These are phyloP conservation scores for Drosophila bifasciata DNA, from an alignment of 1,140 invertebrate species.

Conservation along the genomic window DNA sequence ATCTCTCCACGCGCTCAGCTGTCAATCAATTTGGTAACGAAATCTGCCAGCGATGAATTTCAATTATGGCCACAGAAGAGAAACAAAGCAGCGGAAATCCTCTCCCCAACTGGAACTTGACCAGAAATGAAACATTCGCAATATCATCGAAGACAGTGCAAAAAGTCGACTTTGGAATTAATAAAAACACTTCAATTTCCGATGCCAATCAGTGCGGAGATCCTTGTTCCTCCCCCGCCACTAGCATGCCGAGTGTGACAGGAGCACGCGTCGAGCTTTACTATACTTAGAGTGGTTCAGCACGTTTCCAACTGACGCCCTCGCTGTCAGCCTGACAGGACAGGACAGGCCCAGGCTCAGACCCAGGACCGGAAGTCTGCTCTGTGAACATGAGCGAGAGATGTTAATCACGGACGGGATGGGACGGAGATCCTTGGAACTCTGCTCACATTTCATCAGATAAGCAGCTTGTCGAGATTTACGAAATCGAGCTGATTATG, in stretches of 20 bases:
- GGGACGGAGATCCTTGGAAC: constrained; percentile 55
- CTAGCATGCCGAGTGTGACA: constrained; percentile 42
- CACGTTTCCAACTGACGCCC: constrained; percentile 47
- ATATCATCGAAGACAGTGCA: constrained; percentile 26
- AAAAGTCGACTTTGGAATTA: constrained; percentile 67
- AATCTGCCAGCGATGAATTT: constrained; percentile 72
- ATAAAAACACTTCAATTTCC: constrained; percentile 82
- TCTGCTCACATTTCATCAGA: constrained; percentile 79
- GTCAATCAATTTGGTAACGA: constrained; percentile 67
- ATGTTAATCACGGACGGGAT: constrained; percentile 70
- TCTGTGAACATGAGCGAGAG: constrained; percentile 40
- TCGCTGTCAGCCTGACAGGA: constrained; percentile 70
- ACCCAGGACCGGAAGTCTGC: constrained; percentile 51
- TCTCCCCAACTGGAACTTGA: constrained; percentile 36
- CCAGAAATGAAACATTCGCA: constrained; percentile 58
- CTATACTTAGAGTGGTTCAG: constrained; percentile 60
- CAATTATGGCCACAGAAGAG: constrained; percentile 62
- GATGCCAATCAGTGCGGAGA: constrained; percentile 63
- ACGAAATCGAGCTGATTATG: constrained; percentile 82
- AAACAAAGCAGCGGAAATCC: constrained; percentile 49
- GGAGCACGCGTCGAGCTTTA: constrained; percentile 64
- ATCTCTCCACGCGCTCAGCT: constrained; percentile 51
- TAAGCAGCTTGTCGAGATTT: constrained; percentile 83
- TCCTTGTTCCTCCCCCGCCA: constrained; percentile 14
- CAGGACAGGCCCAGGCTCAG: not conserved